Evolutionary conservation across 2,113 vertebrate species (phyloP).

Genomic region (Rutilus rutilus): DNA sequence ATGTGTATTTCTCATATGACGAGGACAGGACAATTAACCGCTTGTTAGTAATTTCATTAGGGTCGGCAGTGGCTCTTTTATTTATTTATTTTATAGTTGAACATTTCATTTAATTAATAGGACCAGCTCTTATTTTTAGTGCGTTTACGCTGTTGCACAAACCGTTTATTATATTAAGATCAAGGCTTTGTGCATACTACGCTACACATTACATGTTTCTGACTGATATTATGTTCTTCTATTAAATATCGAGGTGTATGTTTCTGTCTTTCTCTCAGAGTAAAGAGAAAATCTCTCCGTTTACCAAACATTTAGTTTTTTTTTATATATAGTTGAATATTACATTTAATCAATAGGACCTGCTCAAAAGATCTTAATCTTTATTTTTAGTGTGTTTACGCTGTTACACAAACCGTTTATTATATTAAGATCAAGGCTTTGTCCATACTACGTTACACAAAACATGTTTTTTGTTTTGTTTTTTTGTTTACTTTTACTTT

Average conservation of each 20-base stretch:
- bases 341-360: too few species aligned
- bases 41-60: not conserved
- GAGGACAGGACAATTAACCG: not conserved
- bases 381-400: not conserved
- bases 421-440: not conserved
- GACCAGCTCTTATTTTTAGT: not conserved
- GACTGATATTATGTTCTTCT: not conserved
- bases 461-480: not conserved
- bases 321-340: too few species aligned
- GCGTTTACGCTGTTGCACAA: not conserved
- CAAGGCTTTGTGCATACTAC: not conserved
- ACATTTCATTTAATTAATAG: not conserved
- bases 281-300: conserved; percentile 98
- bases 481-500: too few species aligned
- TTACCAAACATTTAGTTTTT: conserved; percentile 75
- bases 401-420: not conserved
- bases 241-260: not conserved
- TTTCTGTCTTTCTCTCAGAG: conserved; percentile 73
- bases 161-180: not conserved
- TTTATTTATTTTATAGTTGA: not conserved
- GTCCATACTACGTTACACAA: not conserved
- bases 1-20: not conserved
- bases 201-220: not conserved
- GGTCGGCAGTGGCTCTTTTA: not conserved
- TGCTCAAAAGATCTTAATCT: too few species aligned